Percentiles rank a stretch among this genome's conserved stretches.
Conservation (phyloP, 2,113 vertebrate genomes). For the Megaceryle torquata region DNA sequence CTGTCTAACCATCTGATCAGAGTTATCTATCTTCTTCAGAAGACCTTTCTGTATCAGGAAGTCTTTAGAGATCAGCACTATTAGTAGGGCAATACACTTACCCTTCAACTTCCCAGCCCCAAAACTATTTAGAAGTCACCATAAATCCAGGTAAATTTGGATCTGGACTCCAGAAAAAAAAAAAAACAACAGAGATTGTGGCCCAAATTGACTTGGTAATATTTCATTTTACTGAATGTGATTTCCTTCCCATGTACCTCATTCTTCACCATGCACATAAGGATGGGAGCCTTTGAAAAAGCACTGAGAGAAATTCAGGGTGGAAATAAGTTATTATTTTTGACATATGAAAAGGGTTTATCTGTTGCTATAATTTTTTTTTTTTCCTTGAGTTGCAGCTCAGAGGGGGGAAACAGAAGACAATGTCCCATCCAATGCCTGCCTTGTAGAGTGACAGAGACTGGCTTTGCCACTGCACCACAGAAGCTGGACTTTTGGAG, state of each 20-base stretch:
- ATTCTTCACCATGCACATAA: not conserved
- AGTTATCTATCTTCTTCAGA: not conserved
- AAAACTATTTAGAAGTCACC: not conserved
- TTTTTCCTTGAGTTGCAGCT: not conserved
- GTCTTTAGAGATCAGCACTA: not conserved
- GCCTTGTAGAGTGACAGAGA: not conserved
- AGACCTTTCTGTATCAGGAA: not conserved
- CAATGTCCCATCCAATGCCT: not conserved
- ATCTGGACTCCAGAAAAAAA: not conserved
- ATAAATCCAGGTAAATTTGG: not conserved
- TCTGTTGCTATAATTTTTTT: not conserved
- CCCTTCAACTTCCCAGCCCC: not conserved
- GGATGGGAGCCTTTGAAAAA: conserved; percentile 3
- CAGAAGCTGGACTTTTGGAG: not conserved
- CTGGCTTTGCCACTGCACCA: not conserved
- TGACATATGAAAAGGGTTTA: not conserved
- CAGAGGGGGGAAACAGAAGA: not conserved
- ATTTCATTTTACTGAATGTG: not conserved
- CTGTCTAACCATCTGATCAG: not conserved
- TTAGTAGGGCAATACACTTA: not conserved
- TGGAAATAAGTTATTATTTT: not conserved
- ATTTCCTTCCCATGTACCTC: not conserved
- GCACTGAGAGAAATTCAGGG: not conserved
- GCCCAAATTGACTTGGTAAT: not conserved
- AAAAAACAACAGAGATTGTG: not conserved